Evolutionary conservation across 1,140 invertebrate species (phyloP), one percentile per base, ranked within the genome.

Genomic region (Calliphora vicina): DNA sequence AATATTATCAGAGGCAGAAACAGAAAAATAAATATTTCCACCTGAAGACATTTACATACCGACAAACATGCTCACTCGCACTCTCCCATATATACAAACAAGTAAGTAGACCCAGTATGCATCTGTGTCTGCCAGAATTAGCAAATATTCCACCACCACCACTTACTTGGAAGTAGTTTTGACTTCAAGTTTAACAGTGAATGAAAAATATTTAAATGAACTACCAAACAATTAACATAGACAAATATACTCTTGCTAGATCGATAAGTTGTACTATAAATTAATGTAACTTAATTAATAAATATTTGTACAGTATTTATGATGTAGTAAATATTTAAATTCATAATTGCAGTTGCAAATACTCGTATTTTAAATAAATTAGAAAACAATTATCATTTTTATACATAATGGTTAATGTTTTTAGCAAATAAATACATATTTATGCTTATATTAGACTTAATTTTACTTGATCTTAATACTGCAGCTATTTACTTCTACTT

Each of bases 221-320:
- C 23, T 67, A n/a, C 9, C n/a, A 67, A 67, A 13, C 4, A 50
- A 67, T 57, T 57, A 2, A 17, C 17, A 57, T n/a, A 57, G n/a
- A 57, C 50, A 5, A n/a, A 13, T 57, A 57, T n/a, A 57, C 12
- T 35, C 10, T 35, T 35, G 35, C 1, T 35, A 35, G 35, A 8
- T 35, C 6, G 45, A 50, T 50, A 10, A 67, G 61, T 67, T 67
- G 61, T 67, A 23, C 61, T 23, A 67, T 67, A 67, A 67, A 67
- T 67, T 67, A 67, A 67, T 25, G 61, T 67, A 23, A 67, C 20
- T 67, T 67, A 67, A 67, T 67, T 67, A 67, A 67, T 67, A 67
- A 67, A 57, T 57, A 57, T 57, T 57, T 57, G 50, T 57, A 57
- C 50, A 57, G 10, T 35, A 35, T 35, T 35, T 35, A 35, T 35